Conservation (phyloP, 2,888 invertebrate species). For the Mongoloraphidia duomilia region DNA sequence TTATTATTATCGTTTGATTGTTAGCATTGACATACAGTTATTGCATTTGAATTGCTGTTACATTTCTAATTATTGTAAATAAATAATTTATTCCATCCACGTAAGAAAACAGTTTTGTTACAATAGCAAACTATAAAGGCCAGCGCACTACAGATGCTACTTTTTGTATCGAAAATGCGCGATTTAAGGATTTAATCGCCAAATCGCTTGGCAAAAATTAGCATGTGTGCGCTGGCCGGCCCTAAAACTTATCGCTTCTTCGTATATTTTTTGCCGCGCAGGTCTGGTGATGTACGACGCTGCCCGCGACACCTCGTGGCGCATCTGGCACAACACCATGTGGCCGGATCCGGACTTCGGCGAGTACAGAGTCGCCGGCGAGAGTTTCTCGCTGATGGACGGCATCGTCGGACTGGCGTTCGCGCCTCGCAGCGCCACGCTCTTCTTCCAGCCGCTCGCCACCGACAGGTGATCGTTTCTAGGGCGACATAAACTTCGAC, state of each 20-base stretch:
- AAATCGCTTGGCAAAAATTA: neutral
- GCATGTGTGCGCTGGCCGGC: neutral
- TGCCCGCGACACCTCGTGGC: slow-evolving; percentile 62
- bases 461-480: slow-evolving; percentile 42
- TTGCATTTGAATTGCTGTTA: too few species aligned
- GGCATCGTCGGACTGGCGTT: slow-evolving; percentile 57
- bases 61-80: too few species aligned
- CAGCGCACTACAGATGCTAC: neutral
- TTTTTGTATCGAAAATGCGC: neutral
- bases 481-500: neutral
- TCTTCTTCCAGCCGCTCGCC: slow-evolving; percentile 61
- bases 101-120: too few species aligned
- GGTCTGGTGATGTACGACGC: slow-evolving; percentile 51
- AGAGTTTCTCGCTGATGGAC: slow-evolving; percentile 55
- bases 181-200: neutral
- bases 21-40: too few species aligned
- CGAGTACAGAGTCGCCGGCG: slow-evolving; percentile 54
- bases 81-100: too few species aligned
- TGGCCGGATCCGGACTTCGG: slow-evolving; percentile 71
- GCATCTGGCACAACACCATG: slow-evolving; percentile 68
- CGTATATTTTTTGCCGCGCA: slow-evolving; percentile 15
- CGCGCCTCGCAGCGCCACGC: slow-evolving; percentile 43
- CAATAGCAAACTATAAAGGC: neutral
- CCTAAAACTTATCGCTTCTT: too few species aligned
- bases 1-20: too few species aligned